phyloP scores from a whole-genome alignment of 2,113 vertebrate genomes.

The Leucoraja erinaceus region DNA sequence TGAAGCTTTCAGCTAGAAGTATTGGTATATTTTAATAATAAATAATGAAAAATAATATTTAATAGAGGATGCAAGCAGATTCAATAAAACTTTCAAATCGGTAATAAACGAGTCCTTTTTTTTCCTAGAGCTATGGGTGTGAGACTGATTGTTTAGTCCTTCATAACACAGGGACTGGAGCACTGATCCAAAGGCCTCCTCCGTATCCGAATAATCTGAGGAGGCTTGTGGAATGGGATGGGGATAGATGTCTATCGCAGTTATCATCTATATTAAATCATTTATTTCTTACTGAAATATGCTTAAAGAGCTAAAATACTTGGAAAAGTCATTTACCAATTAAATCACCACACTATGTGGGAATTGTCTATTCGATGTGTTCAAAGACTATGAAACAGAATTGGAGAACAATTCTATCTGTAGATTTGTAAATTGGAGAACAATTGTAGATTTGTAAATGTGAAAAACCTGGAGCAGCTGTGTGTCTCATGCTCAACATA shows the following conservation, averaged over 20 bases:
- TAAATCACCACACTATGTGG: neutral
- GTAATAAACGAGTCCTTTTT: neutral
- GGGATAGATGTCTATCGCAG: neutral
- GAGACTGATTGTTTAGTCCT: neutral
- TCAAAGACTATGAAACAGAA: constrained; percentile 6
- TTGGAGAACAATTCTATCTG: neutral
- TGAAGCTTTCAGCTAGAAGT: neutral
- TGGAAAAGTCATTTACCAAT: neutral
- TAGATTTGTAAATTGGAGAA: neutral
- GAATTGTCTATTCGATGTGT: neutral
- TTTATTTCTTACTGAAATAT: neutral
- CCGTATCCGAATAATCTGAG: neutral
- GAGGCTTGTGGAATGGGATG: neutral
- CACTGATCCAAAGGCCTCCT: neutral
- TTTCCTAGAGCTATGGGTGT: too few species aligned
- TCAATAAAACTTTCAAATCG: neutral
- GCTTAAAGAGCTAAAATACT: neutral
- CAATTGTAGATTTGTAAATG: neutral
- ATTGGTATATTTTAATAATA: too few species aligned
- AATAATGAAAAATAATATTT: too few species aligned
- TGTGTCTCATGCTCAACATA: neutral
- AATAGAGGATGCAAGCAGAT: neutral
- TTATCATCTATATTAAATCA: neutral
- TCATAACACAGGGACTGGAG: neutral
- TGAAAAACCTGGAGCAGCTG: neutral